Conservation (phyloP, 2,888 invertebrate species). For the Lasioglossum oenotherae region DNA sequence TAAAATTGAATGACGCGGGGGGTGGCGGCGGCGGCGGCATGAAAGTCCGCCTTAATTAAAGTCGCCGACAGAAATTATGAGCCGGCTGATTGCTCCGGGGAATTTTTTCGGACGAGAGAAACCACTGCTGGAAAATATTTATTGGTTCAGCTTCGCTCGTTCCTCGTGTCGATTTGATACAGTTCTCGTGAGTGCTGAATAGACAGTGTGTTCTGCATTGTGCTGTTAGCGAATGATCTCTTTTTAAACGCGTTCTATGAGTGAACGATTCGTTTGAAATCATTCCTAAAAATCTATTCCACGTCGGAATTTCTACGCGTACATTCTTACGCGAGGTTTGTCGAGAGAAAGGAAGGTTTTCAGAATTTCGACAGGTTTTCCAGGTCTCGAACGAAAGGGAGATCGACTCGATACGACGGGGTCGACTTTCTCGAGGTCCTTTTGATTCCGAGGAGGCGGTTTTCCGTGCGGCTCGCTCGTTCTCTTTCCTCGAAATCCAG, state of each 20-base stretch:
- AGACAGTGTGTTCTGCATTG: background rate
- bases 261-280: too few species aligned
- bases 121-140: background rate
- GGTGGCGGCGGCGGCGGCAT: background rate
- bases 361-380: background rate
- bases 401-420: slow-evolving; percentile 5
- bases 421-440: slow-evolving; percentile 41
- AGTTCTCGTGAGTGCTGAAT: background rate
- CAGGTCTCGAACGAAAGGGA: slow-evolving; percentile 24
- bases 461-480: slow-evolving; percentile 21
- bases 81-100: background rate
- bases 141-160: slow-evolving; percentile 1
- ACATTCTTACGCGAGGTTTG: too few species aligned
- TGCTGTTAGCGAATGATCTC: background rate
- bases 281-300: too few species aligned
- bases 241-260: background rate
- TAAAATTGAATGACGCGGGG: background rate
- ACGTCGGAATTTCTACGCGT: too few species aligned
- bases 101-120: background rate
- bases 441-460: slow-evolving; percentile 29
- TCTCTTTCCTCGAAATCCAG: slow-evolving; percentile 58
- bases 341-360: too few species aligned
- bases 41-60: slow-evolving; percentile 5
- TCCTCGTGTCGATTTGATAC: background rate
- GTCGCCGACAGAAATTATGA: background rate